Base-by-base conservation (phyloP, 2,888 invertebrate species). In the Altica lythri region DNA sequence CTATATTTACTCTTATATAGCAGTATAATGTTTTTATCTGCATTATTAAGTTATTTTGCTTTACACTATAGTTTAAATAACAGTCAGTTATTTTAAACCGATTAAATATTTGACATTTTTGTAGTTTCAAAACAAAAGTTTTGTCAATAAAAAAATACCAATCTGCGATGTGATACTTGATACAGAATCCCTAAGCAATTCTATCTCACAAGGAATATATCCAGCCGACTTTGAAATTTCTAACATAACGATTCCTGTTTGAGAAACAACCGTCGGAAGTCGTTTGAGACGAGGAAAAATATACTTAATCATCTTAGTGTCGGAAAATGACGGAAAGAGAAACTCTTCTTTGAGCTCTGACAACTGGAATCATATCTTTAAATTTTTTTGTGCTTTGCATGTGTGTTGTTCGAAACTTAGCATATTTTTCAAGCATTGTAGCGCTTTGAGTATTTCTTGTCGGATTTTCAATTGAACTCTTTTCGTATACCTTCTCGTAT, bases 221-320 rank as follows among this genome's bases (percentile, higher is more conserved):
- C 40, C 49, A 40, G 40, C 22, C 32, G 18, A 49, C 40, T 40
- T 18, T 53, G 35, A 42, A 53, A 32, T 53, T 53, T 27, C 18
- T 37, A 35, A 4, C 30, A 14, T 29, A 51, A 32, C 30, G 37
- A 44, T 52, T 52, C 22, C 32, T 52, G 37, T 52, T 30, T 45
- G 27, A 46, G 35, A 46, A 46, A 37, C 37, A 42, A 32, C 49
- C 40, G 40, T 19, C 30, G 49, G 43, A 51, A 47, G 51, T 17
- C 29, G 42, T 32, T 37, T 30, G 35, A 18, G 46, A 45, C 27
- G 34, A 46, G 47, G 47, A 55, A 51, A 43, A 46, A 51, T 46
- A 48, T 30, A 51, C 55, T 51, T 47, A 55, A 55, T 55, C 55
- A 55, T 55, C 51, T 55, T 51, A 51, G 51, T 51, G 30, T 51